Evolutionary conservation across 2,113 vertebrate species (phyloP).

Genomic region (Alligator sinensis): DNA sequence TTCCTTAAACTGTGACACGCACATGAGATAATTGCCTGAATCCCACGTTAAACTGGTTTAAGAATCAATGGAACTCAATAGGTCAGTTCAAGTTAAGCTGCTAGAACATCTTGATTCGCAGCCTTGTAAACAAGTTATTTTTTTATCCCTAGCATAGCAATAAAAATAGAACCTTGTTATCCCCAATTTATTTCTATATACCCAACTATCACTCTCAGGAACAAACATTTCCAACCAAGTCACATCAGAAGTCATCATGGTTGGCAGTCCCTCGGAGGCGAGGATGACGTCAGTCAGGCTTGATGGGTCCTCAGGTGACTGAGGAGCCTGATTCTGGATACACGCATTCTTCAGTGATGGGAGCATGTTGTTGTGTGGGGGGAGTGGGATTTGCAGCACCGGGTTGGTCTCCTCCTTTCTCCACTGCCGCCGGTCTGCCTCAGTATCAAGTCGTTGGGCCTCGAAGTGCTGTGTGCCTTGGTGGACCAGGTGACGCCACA

Average conservation of each 20-base stretch:
- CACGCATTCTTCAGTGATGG: too few relatives aligned
- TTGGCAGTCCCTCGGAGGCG: accelerated
- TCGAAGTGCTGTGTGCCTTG: too few relatives aligned
- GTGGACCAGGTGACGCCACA: too few relatives aligned
- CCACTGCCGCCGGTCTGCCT: too few relatives aligned
- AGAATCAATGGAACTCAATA: not conserved
- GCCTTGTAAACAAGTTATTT: not conserved
- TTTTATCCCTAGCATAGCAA: not conserved
- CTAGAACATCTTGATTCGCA: not conserved
- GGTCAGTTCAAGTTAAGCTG: not conserved
- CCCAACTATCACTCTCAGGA: not conserved
- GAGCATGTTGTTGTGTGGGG: too few relatives aligned
- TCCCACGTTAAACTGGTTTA: not conserved
- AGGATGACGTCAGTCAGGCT: not conserved
- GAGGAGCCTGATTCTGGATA: too few relatives aligned
- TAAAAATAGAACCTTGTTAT: not conserved
- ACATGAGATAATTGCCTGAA: not conserved
- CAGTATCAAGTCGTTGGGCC: too few relatives aligned
- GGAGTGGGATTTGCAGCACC: too few relatives aligned
- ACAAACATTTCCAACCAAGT: not conserved
- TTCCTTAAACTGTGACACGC: not conserved
- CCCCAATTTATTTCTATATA: not conserved
- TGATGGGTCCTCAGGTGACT: too few relatives aligned
- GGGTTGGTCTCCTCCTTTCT: too few relatives aligned
- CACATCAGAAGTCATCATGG: accelerated